Evolutionary conservation across 2,113 vertebrate species (phyloP), one percentile per base, ranked within the genome.

Genomic region (Corydoras sp.): DNA sequence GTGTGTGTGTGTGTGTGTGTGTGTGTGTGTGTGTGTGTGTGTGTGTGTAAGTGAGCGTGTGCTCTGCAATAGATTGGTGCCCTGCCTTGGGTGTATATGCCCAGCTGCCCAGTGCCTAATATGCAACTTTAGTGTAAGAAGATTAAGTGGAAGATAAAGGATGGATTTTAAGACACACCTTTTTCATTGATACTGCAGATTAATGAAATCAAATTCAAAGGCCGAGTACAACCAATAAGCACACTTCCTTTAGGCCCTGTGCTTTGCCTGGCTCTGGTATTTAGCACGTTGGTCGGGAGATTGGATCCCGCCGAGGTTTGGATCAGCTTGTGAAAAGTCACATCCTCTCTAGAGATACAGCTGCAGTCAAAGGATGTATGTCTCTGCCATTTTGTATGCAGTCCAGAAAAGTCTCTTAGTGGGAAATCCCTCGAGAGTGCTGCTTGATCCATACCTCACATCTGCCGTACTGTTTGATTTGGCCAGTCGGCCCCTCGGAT

Each of bases 311-410:
- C 74, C 81, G 76, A 78, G 31, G 68, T 80, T 85, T 88, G 75
- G 84, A 81, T 80, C 71, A 81, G 74, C 69, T 82, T 82, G 82
- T 81, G 88, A 86, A 89, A 92, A 90, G 82, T 86, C 87, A 82
- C 85, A 86, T 85, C 79, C 79, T 74, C 79, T 70, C 65, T 74
- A 14, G 54, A 88, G 73, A 79, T 67, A 76, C 76, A 73, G 32
- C 68, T 69, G 74, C 74, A 81, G 80, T 83, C 76, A 86, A 86
- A 85, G 66, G 83, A 73, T 24, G 63, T 79, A 83, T 80, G 83
- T 90, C 85, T 79, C 74, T 51, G 74, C 51, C 65, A 77, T 78
- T 71, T n/a, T 58, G 66, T 81, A 70, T 77, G 35, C 18, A n/a
- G 60, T 76, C 73, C 78, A 71, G 82, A 63, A 76, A 64, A n/a